Base-by-base conservation (phyloP, 2,888 invertebrate species). In the Griposia aprilina region DNA sequence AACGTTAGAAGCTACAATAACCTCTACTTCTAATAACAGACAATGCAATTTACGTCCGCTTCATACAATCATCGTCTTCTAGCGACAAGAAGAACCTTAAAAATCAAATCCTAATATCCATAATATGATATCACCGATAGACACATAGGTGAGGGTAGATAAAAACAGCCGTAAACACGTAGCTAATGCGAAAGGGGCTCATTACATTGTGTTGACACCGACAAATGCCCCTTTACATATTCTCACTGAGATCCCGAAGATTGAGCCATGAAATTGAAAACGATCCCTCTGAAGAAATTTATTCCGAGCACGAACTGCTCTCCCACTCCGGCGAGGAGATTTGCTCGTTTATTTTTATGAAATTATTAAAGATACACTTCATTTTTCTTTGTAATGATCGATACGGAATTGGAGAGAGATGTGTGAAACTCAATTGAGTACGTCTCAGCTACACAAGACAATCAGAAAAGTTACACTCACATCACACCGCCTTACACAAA, bases 241-340 rank as follows among this genome's bases (percentile, higher is more conserved):
- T 96, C 96, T 94, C 94, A 92, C 94, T 93, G 94, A 96, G 96
- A 95, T 96, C 94, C 95, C 95, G 94, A 96, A 96, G 96, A 97
- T 96, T 96, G 96, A 97, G 96, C 96, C 96, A 96, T 96, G 96
- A 96, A 97, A 96, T 96, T 96, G 96, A 96, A 97, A 96, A 96
- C 96, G 96, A 96, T 95, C 96, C 95, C 96, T 96, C 95, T 95
- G 95, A 94, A 95, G 95, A 96, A 96, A 97, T 97, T 96, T 96
- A 97, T 96, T 96, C 96, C 92, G 94, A 90, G 96, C 96, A 96
- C 96, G 96, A 96, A 95, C 96, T 94, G 94, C 94, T 95, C 94
- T 93, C 93, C 94, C 94, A 94, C 95, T 94, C 93, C 93, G 93
- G 93, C 92, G 95, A 95, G 94, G 94, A 96, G 96, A 96, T 96